Conservation (phyloP, 2,888 invertebrate species). For the Lamellibrachia satsuma region DNA sequence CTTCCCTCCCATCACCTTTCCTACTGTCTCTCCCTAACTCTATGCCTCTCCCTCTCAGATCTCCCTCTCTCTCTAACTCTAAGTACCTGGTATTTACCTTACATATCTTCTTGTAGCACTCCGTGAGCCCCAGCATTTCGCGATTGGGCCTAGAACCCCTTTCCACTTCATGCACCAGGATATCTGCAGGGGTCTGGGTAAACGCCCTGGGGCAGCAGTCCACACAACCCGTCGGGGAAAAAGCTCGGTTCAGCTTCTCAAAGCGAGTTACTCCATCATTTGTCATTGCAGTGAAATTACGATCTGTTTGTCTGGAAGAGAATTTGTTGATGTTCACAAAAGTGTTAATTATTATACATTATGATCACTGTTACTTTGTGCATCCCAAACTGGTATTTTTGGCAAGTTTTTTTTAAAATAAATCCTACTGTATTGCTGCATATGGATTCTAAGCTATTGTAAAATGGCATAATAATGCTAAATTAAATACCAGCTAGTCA, state of each 20-base stretch:
- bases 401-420: background rate
- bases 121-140: background rate
- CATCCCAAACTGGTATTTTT: no score
- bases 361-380: background rate
- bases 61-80: no score
- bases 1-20: no score
- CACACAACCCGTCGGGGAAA: background rate
- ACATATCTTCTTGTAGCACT: constrained; percentile 13
- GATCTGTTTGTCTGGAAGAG: background rate
- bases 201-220: background rate
- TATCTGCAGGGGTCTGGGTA: background rate
- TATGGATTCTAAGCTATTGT: background rate
- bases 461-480: background rate
- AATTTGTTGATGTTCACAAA: background rate
- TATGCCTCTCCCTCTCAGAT: no score
- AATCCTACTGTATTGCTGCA: background rate
- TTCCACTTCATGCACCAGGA: background rate
- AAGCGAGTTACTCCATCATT: background rate
- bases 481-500: background rate
- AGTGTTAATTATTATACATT: background rate
- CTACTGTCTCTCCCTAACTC: no score
- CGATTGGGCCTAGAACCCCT: background rate
- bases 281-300: background rate
- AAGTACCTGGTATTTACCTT: background rate
- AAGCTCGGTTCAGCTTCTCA: background rate